Evolutionary conservation across 2,888 invertebrate species (phyloP), one percentile per base, ranked within the genome.

Genomic region (Chouioia cunea): DNA sequence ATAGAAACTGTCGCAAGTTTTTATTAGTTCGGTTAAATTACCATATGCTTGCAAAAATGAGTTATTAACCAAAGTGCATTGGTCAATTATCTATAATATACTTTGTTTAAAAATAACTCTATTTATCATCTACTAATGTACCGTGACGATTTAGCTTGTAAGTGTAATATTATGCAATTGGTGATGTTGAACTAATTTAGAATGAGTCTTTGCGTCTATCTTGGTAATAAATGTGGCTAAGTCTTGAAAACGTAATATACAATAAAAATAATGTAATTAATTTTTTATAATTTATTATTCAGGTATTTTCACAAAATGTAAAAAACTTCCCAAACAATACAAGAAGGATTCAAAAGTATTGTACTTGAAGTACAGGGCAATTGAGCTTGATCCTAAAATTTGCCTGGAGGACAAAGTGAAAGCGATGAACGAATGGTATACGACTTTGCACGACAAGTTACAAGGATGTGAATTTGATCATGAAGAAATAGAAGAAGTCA

Each of bases 401-500:
- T 88, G 91, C 0, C 82, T 89, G 12, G 90, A 91, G 36, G 91
- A 93, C 72, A 97, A 97, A 86, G 89, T 90, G 1, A 87, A 89
- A 56, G 90, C 91, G 67, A 95, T 95, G 93, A 88, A 91, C 60
- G 91, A 93, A 74, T 95, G 95, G 97, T 95, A 93, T 88, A 82
- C 85, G 3, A 86, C 89, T n/a, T 90, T 92, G 0, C 89, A 92
- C 76, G 80, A 89, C 46, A 80, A 91, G 59, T 81, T 93, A 44
- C 88, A 88, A 57, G 91, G 90, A 1, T 85, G 91, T 56, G 81
- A 86, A 20, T 88, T 91, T 46, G 85, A 88, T 74, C 82, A 83
- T 56, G 79, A 84, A 18, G 90, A 91, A 83, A 88, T 92, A 65
- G 87, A 89, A 65, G 83, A 88, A 56, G 87, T 89, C n/a, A 88